A percentile compares a stretch with the other conserved stretches of the same genome.
Evolutionary conservation across 2,113 vertebrate species (phyloP).

Genomic region (Pelecanoides urinatrix): DNA sequence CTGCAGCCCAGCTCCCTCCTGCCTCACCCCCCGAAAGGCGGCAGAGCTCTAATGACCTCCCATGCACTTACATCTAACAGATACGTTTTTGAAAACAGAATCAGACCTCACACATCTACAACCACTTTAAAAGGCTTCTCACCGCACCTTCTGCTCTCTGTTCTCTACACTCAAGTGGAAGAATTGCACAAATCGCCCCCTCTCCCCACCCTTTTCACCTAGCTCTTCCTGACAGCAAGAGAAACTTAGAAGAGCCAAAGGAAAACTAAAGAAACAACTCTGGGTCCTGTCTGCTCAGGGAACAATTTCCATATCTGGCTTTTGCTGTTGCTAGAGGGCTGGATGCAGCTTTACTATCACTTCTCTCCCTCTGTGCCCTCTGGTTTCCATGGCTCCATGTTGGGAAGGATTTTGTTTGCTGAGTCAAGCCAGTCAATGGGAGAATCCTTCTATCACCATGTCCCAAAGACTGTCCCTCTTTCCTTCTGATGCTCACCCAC

Average conservation of each 20-base stretch:
- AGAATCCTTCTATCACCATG: not conserved
- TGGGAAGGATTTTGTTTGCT: not conserved
- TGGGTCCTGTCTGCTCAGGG: not conserved
- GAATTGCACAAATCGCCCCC: not conserved
- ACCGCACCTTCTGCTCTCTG: not conserved
- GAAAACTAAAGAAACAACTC: not conserved
- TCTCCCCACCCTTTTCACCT: not conserved
- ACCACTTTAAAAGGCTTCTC: conserved; percentile 28
- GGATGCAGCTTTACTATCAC: not conserved
- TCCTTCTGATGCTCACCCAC: not conserved
- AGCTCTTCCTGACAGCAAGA: not conserved
- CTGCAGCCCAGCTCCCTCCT: not conserved
- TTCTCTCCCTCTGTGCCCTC: not conserved
- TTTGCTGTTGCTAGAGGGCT: not conserved
- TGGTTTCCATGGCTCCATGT: not conserved
- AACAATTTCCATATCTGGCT: not conserved
- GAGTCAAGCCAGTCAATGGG: not conserved
- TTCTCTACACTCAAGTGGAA: conserved; percentile 1
- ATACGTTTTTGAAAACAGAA: not conserved
- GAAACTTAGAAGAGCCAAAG: not conserved
- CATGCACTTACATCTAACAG: not conserved
- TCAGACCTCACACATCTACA: conserved; percentile 27
- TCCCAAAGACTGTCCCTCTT: not conserved
- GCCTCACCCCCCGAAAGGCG: not conserved
- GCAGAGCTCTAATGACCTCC: conserved; percentile 11